phyloP scores from a whole-genome alignment of 2,113 vertebrate species.

The Clarias gariepinus region DNA sequence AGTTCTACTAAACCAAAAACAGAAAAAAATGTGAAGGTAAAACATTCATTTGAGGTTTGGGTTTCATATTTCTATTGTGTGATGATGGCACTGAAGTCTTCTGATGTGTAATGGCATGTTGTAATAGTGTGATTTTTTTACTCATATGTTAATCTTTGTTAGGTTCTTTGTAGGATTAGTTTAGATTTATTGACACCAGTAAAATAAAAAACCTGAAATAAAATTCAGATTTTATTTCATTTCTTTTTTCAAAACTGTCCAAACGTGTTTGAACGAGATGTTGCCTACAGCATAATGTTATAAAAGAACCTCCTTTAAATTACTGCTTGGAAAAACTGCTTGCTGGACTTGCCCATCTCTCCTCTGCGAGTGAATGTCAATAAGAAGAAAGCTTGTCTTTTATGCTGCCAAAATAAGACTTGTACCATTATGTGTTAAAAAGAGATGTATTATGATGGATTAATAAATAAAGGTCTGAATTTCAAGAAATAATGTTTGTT shows the following conservation, averaged over 20 bases:
- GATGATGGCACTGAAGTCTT: not conserved
- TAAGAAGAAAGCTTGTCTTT: not conserved
- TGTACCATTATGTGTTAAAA: not conserved
- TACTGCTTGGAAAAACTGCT: constrained; percentile 31
- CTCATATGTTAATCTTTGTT: not conserved
- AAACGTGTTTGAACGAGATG: constrained; percentile 63
- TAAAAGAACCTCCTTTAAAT: constrained; percentile 59
- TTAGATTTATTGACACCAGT: not conserved
- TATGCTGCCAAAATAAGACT: not conserved
- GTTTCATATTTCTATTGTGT: not conserved
- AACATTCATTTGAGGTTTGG: not conserved
- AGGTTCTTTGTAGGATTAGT: not conserved
- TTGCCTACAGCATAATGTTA: constrained; percentile 57
- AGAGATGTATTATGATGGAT: not conserved
- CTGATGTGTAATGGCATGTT: not conserved
- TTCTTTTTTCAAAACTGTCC: not conserved
- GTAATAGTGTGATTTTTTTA: not conserved
- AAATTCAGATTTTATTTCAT: not conserved
- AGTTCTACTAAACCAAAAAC: not conserved
- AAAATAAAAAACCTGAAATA: not conserved
- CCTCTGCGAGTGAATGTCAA: not conserved
- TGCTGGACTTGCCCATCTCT: not conserved
- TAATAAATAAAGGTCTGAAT: not conserved
- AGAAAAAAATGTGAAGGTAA: not conserved
- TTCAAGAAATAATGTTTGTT: not conserved